A percentile compares a stretch with the other conserved stretches of the same genome.
phyloP scores from a whole-genome alignment of 2,113 vertebrate species.

The Vidua chalybeata region DNA sequence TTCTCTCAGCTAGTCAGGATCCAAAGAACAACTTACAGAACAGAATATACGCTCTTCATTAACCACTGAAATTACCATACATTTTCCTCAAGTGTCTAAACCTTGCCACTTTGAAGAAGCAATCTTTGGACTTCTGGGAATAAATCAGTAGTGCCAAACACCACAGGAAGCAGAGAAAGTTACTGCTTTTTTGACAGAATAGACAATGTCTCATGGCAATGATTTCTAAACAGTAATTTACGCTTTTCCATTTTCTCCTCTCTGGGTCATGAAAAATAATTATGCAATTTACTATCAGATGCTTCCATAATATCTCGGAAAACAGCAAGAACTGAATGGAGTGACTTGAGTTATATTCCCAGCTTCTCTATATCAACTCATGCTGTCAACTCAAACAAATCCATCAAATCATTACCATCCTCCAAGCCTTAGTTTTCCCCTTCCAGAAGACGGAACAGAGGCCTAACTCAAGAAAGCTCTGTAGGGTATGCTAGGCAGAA shows the following conservation, averaged over 20 bases:
- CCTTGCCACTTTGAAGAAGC: slow-evolving; percentile 37
- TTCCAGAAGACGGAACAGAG: background rate
- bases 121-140: slow-evolving; percentile 35
- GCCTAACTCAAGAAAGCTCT: background rate
- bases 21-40: background rate
- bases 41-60: background rate
- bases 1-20: background rate
- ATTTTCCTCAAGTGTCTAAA: slow-evolving; percentile 37
- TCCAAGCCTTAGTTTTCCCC: background rate
- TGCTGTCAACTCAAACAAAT: slow-evolving; percentile 30
- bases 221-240: slow-evolving; percentile 40
- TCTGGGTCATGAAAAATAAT: slow-evolving; percentile 48
- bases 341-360: slow-evolving; percentile 21
- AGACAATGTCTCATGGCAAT: slow-evolving; percentile 33
- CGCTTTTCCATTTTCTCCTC: slow-evolving; percentile 17
- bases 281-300: slow-evolving; percentile 51
- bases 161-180: slow-evolving; percentile 7
- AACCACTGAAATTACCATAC: slow-evolving; percentile 39
- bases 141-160: slow-evolving; percentile 46
- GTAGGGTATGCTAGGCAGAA: background rate
- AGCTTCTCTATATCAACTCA: slow-evolving; percentile 37
- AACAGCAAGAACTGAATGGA: background rate
- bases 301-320: background rate
- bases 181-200: slow-evolving; percentile 13
- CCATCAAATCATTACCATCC: background rate